Conservation (phyloP, 2,888 invertebrate species). For the Platypus cylindrus region DNA sequence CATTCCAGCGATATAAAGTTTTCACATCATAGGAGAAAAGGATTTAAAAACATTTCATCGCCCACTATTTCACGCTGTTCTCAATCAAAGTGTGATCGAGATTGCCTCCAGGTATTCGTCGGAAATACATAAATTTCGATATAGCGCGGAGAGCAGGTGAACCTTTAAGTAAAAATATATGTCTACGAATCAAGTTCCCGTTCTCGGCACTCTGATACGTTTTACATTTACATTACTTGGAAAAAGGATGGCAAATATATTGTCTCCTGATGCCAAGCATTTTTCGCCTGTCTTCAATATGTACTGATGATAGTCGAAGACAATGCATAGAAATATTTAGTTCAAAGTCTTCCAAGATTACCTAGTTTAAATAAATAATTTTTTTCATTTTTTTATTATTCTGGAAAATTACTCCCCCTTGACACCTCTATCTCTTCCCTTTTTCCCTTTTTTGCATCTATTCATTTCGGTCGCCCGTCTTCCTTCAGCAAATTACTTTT, state of each 20-base stretch:
- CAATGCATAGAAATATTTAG: too few relatives aligned
- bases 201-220: conserved; percentile 33
- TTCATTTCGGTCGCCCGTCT: conserved; percentile 4
- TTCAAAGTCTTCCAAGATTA: too few relatives aligned
- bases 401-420: too few relatives aligned
- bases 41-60: conserved; percentile 14
- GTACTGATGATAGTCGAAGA: too few relatives aligned
- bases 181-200: conserved; percentile 36
- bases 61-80: conserved; percentile 23
- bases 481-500: conserved; percentile 10
- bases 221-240: conserved; percentile 33
- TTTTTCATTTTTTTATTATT: too few relatives aligned
- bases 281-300: neutral
- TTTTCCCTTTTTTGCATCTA: conserved; percentile 10
- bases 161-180: conserved; percentile 38
- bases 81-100: conserved; percentile 35
- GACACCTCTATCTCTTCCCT: neutral
- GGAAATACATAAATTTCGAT: conserved; percentile 36
- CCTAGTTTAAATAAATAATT: too few relatives aligned
- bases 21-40: conserved; percentile 10
- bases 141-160: conserved; percentile 30
- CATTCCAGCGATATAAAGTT: conserved; percentile 7
- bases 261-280: neutral
- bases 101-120: conserved; percentile 34
- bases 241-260: neutral